Evolutionary conservation across 2,113 vertebrate species (phyloP).

Genomic region (Osmerus mordax): DNA sequence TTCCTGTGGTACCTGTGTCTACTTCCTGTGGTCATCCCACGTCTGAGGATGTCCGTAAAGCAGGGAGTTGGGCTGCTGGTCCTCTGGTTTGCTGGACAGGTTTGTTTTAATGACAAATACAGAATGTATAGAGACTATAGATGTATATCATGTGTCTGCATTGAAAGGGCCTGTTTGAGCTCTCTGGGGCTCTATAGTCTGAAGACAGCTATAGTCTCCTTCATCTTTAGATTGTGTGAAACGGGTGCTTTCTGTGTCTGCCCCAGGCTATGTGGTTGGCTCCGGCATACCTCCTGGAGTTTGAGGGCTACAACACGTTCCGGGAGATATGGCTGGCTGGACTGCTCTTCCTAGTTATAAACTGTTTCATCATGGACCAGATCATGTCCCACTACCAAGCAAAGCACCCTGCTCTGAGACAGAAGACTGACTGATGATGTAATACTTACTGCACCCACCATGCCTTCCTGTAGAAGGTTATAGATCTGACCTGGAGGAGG

Average conservation of each 20-base stretch:
- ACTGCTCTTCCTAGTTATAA: slow-evolving; percentile 85
- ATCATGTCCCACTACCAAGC: slow-evolving; percentile 82
- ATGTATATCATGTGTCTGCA: no score
- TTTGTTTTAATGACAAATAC: slow-evolving; percentile 35
- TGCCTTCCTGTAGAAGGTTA: no score
- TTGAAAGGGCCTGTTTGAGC: no score
- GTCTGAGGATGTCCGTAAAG: slow-evolving; percentile 70
- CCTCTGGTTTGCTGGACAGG: slow-evolving; percentile 88
- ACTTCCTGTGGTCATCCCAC: slow-evolving; percentile 83
- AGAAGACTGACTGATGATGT: slow-evolving; percentile 54
- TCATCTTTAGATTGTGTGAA: background rate
- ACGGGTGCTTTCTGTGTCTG: background rate
- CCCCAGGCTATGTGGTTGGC: slow-evolving; percentile 82
- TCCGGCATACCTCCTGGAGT: slow-evolving; percentile 88
- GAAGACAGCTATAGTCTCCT: background rate
- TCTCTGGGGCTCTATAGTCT: background rate
- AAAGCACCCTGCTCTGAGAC: slow-evolving; percentile 22
- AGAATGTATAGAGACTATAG: no score
- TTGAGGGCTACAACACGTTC: slow-evolving; percentile 87
- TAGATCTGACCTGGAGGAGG: no score
- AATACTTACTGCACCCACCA: background rate
- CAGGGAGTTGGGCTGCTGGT: slow-evolving; percentile 66
- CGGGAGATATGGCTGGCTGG: slow-evolving; percentile 84
- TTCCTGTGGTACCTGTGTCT: slow-evolving; percentile 97
- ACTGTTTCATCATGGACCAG: slow-evolving; percentile 80